phyloP scores from a whole-genome alignment of 2,113 vertebrate species.

The Ploceus nigricollis region DNA sequence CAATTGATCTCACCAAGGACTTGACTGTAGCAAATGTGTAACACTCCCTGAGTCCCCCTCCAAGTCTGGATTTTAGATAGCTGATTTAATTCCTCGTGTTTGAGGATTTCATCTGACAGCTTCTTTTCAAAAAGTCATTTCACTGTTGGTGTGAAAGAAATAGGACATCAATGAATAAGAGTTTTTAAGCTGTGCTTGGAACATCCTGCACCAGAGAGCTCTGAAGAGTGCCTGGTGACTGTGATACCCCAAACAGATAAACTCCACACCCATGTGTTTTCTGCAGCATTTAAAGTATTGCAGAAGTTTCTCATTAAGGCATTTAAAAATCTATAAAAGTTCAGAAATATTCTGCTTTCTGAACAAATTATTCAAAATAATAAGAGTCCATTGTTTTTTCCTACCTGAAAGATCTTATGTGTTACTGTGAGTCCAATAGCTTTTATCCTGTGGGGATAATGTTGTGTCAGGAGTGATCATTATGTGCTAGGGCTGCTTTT shows the following conservation, averaged over 20 bases:
- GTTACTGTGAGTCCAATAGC: not conserved
- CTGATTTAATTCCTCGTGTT: not conserved
- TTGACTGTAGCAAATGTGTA: not conserved
- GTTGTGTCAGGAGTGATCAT: not conserved
- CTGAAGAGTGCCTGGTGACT: not conserved
- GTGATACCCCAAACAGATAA: not conserved
- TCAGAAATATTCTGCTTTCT: not conserved
- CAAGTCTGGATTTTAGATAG: not conserved
- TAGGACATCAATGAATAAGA: not conserved
- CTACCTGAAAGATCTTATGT: not conserved
- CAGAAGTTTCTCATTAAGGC: not conserved
- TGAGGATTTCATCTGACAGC: not conserved
- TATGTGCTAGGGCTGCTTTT: not conserved
- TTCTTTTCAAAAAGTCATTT: not conserved
- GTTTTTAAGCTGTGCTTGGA: not conserved
- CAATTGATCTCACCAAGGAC: not conserved
- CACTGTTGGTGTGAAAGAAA: not conserved
- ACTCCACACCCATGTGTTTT: not conserved
- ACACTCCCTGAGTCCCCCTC: not conserved
- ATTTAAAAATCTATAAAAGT: not conserved
- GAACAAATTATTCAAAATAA: not conserved
- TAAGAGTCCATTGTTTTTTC: not conserved
- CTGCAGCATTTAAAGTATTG: not conserved
- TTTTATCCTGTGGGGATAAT: not conserved
- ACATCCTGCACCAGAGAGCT: not conserved